These are phyloP conservation scores for Sylvia borin DNA, from an alignment of 2,797 vertebrate species.

Conservation along the genomic window DNA sequence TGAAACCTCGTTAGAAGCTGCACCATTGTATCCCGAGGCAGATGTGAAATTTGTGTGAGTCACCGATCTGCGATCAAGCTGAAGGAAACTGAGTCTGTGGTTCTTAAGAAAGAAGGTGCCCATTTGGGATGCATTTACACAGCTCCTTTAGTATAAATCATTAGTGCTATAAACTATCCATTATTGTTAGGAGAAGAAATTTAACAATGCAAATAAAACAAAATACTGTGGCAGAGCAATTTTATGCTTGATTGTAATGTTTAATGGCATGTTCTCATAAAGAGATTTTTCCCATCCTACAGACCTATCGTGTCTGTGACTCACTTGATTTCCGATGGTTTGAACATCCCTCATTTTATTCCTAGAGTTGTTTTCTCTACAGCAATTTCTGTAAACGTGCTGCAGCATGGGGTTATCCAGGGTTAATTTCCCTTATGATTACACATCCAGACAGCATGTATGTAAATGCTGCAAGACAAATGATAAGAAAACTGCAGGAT, in stretches of 20 bases:
- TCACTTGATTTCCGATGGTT: conserved; percentile 39
- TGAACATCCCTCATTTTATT: conserved; percentile 31
- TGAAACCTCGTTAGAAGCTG: background rate
- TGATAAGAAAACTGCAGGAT: background rate
- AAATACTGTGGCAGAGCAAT: conserved; percentile 54
- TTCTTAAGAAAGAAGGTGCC: background rate
- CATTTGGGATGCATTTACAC: conserved; percentile 46
- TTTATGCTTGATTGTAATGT: conserved; percentile 63
- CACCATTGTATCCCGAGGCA: conserved; percentile 32
- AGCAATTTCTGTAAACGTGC: conserved; percentile 45
- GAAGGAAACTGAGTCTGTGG: conserved; percentile 46
- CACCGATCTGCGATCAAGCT: background rate
- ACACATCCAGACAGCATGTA: conserved; percentile 39
- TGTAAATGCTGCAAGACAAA: conserved; percentile 43
- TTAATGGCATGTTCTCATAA: conserved; percentile 61
- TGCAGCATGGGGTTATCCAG: conserved; percentile 27
- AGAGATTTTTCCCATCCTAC: conserved; percentile 53
- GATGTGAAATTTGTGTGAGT: conserved; percentile 45
- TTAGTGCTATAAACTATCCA: conserved; percentile 52
- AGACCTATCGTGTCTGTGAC: conserved; percentile 48
- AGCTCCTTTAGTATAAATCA: conserved; percentile 52
- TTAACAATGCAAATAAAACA: conserved; percentile 66
- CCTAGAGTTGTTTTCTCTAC: conserved; percentile 48
- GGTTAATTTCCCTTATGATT: conserved; percentile 57
- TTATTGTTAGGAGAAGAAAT: conserved; percentile 56